Percentiles rank a stretch among this genome's conserved stretches.
phyloP scores from a whole-genome alignment of 2,113 vertebrate genomes.

The Okapia johnstoni region DNA sequence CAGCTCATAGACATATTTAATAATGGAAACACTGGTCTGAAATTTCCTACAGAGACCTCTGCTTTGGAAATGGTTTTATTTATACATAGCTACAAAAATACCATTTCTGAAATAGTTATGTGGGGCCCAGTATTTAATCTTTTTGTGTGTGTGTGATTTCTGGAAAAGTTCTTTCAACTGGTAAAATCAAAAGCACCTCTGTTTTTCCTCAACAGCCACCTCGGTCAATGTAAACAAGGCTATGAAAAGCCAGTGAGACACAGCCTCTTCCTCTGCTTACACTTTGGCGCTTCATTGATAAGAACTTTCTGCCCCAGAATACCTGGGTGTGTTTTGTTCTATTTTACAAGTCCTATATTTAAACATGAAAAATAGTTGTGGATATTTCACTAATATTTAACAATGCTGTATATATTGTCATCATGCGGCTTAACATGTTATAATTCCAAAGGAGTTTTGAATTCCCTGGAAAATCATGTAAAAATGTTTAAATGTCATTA shows the following conservation, averaged over 20 bases:
- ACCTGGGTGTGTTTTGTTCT: background rate
- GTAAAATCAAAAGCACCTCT: constrained; percentile 22
- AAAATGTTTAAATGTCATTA: constrained; percentile 38
- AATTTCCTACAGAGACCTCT: constrained; percentile 58
- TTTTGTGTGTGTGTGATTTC: constrained; percentile 40
- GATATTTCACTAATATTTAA: background rate
- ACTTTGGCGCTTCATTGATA: background rate
- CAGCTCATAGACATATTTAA: constrained; percentile 56
- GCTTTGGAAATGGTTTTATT: constrained; percentile 62
- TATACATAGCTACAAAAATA: constrained; percentile 61
- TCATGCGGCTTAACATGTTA: background rate
- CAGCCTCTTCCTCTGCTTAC: background rate
- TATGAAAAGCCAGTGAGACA: background rate
- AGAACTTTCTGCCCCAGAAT: background rate
- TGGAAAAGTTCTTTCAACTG: constrained; percentile 55
- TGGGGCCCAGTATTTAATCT: constrained; percentile 43
- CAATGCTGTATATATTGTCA: background rate
- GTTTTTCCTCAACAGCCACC: constrained; percentile 10
- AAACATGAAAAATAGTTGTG: background rate
- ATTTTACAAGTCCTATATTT: background rate
- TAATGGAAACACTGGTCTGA: constrained; percentile 57
- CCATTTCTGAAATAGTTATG: constrained; percentile 57
- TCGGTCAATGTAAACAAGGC: constrained; percentile 6
- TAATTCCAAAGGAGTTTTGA: background rate
- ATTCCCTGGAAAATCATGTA: constrained; percentile 26